Evolutionary conservation across 2,888 invertebrate genomes (phyloP), one percentile per base, ranked within the genome.

Genomic region (Eudemis profundana): DNA sequence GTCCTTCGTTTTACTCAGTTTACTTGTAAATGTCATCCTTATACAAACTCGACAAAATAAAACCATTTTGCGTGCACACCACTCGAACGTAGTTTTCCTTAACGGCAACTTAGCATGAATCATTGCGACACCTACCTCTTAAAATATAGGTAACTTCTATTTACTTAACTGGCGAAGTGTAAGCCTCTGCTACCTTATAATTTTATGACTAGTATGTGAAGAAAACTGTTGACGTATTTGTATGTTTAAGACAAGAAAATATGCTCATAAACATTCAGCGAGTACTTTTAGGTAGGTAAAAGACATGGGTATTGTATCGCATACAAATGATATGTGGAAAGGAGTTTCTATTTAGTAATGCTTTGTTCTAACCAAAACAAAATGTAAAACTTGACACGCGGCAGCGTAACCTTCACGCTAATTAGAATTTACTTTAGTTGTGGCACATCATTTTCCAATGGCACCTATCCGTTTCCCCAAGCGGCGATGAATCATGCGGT

Each of bases 401-500:
- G 27, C 47, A 29, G 42, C 42, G 38, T 49, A 38, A 40, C 38
- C 19, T 47, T 54, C 27, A 29, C 36, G 27, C 21, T 14, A 47
- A 47, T 38, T 19, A 46, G 33, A 29, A n/a, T n/a, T 23, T 27
- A 50, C 19, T 42, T 29, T 61, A 40, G n/a, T n/a, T 36, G 17
- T 33, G 38, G 47, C 40, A 29, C 38, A 64, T 15, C 36, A 53
- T 60, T 65, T 60, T 46, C 51, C 59, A 14, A n/a, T n/a, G 21
- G 23, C 59, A 29, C 50, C 42, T 64, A 51, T 60, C 46, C 51
- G 12, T 60, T 64, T 47, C 53, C 63, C 62, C 19, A 29, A 17
- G 46, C 47, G 36, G 62, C 71, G 71, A 82, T 88, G 87, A 87
- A 78, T 88, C 85, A 87, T 76, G 70, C 74, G 42, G 69, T 79